Conservation (phyloP, 2,888 invertebrate genomes). For the Drosophila borealis region DNA sequence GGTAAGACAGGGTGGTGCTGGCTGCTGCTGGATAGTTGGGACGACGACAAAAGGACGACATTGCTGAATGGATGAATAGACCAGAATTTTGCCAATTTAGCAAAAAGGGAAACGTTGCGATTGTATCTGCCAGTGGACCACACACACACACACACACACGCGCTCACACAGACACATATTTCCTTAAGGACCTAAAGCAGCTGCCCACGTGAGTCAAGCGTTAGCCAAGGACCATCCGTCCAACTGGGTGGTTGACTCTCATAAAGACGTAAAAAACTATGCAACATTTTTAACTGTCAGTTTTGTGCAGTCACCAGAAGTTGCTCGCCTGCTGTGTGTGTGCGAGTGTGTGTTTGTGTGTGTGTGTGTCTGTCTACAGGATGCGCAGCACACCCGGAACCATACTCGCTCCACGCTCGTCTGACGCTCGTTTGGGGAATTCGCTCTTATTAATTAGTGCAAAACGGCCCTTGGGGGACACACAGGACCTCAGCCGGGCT, state of each 20-base stretch:
- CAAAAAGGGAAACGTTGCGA: slow-evolving; percentile 72
- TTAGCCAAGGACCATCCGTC: slow-evolving; percentile 27
- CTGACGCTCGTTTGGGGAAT: slow-evolving; percentile 63
- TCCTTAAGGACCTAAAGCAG: slow-evolving; percentile 59
- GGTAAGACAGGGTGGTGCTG: neutral
- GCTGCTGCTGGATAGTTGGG: neutral
- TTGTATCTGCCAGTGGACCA: slow-evolving; percentile 69
- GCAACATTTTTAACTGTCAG: slow-evolving; percentile 79
- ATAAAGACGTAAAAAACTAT: slow-evolving; percentile 77
- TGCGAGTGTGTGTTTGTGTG: slow-evolving; percentile 1
- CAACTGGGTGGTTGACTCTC: slow-evolving; percentile 76
- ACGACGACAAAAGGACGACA: slow-evolving; percentile 55
- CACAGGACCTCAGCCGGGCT: slow-evolving; percentile 47
- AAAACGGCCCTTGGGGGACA: slow-evolving; percentile 78
- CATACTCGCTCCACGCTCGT: slow-evolving; percentile 39
- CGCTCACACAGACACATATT: slow-evolving; percentile 16
- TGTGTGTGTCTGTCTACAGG: slow-evolving; percentile 32
- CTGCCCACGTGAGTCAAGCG: slow-evolving; percentile 63
- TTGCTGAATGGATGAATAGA: slow-evolving; percentile 56
- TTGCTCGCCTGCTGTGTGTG: slow-evolving; percentile 24
- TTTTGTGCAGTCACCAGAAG: slow-evolving; percentile 63
- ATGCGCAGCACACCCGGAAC: slow-evolving; percentile 45
- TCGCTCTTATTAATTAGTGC: slow-evolving; percentile 80
- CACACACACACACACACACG: slow-evolving; percentile 32
- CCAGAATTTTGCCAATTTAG: slow-evolving; percentile 79